Evolutionary conservation across 1,140 invertebrate genomes (phyloP), one percentile per base, ranked within the genome.

Genomic region (Zaprionus nigranus): DNA sequence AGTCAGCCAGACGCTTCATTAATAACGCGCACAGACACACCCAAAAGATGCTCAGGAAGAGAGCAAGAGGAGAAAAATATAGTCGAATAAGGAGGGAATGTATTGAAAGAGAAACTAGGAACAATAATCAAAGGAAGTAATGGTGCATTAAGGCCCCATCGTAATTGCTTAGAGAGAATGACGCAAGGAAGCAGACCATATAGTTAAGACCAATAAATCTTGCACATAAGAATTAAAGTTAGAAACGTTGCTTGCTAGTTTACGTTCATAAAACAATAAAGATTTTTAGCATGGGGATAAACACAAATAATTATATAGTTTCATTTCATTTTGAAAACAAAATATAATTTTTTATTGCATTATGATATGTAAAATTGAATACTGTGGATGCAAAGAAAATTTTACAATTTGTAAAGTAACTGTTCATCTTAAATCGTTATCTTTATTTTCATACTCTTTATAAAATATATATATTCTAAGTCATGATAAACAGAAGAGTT

Each of bases 1-100:
- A 79, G 70, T 73, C 79, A 58, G 72, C 56, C 63, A 88, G 71
- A 77, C 75, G 81, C 62, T 83, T 83, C 80, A 87, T 88, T 87
- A 87, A 88, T 81, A 87, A 83, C 78, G 73, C 54, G 53, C 59
- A 38, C 81, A 67, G 30, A 57, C 43, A 53, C 26, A 28, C 46
- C 5, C 24, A 30, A 9, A 64, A 38, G 12, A 15, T 34, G 5
- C 22, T 13, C 17, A 34, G n/a, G 30, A 12, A 28, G 46, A 24
- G 6, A 30, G 7, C 28, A 2, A 30, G 7, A 7, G 28, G 9
- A 36, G 24, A 20, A 5, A 57, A 17, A 30, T 5, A 34, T 6
- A 17, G n/a, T 1, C 5, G 30, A 11, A 20, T 17, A 13, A 5
- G 30, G 30, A 20, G 26, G 51, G 6, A 13, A 5, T 22, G 46